These are phyloP conservation scores for Ianthella basta DNA, from an alignment of 37 sponge, comb jelly and placozoan genomes.

Conservation along the genomic window DNA sequence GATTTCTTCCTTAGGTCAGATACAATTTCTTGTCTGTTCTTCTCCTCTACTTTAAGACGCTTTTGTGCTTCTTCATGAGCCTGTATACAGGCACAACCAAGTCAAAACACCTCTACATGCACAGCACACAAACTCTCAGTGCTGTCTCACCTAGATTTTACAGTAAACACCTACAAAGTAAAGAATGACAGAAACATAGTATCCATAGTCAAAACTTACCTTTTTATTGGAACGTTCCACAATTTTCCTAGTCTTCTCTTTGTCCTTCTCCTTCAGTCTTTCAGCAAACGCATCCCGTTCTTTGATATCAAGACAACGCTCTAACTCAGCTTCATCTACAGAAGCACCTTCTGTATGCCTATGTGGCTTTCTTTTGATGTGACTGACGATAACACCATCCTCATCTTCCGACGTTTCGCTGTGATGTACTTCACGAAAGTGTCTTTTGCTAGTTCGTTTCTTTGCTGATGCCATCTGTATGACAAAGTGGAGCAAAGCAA, in stretches of 20 bases:
- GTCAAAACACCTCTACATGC: not conserved
- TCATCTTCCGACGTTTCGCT: too few species aligned
- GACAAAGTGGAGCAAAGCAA: too few species aligned
- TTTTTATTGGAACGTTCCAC: conserved; percentile 85
- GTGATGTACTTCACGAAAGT: too few species aligned
- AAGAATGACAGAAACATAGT: not conserved
- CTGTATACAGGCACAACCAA: conserved; percentile 20
- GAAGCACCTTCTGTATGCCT: too few species aligned
- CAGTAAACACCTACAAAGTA: not conserved
- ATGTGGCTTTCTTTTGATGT: too few species aligned
- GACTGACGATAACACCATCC: too few species aligned
- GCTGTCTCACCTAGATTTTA: not conserved
- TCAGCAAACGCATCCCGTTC: conserved; percentile 91
- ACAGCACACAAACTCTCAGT: too few species aligned
- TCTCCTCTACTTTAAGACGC: conserved; percentile 70
- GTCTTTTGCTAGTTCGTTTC: too few species aligned
- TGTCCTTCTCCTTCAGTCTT: conserved; percentile 81
- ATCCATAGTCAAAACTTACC: conserved; percentile 18
- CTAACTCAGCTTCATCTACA: too few species aligned
- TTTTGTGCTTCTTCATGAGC: conserved; percentile 84
- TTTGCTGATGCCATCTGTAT: too few species aligned
- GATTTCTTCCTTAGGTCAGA: conserved; percentile 89
- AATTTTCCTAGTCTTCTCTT: conserved; percentile 90
- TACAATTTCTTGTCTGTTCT: conserved; percentile 77
- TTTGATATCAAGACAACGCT: conserved; percentile 51